These are phyloP conservation scores for Amblyraja radiata DNA, from an alignment of 2,797 vertebrate species.

Conservation along the genomic window DNA sequence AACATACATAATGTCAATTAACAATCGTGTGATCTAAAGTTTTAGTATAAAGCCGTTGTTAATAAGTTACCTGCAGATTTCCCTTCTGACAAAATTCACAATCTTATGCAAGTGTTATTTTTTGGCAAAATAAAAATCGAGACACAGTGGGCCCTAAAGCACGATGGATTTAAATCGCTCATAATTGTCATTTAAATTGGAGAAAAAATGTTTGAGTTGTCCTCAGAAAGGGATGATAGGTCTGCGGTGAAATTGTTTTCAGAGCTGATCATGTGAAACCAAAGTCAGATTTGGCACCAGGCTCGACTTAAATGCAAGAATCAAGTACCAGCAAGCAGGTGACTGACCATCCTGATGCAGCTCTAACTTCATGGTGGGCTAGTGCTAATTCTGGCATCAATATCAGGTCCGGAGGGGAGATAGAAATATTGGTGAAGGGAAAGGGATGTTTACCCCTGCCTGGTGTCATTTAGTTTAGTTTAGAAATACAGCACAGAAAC, in stretches of 20 bases:
- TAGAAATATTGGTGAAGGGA: neutral
- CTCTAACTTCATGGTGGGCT: neutral
- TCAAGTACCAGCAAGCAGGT: neutral
- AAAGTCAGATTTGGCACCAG: neutral
- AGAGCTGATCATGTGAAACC: neutral
- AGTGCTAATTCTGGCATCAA: neutral
- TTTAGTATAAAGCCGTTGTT: neutral
- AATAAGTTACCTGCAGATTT: neutral
- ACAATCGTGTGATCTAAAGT: neutral
- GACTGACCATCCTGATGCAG: neutral
- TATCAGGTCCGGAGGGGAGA: neutral
- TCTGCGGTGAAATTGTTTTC: neutral
- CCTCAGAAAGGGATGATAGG: neutral
- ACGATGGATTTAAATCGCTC: neutral
- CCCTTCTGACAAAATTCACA: neutral
- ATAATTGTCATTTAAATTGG: neutral
- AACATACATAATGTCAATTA: too few species aligned
- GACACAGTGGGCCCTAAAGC: neutral
- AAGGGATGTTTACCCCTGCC: too few species aligned
- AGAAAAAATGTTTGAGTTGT: neutral
- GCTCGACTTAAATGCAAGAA: neutral
- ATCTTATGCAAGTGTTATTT: neutral
- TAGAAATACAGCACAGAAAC: too few species aligned
- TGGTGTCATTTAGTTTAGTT: too few species aligned
- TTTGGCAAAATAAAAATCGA: neutral